These are phyloP conservation scores for Meteorus sp. DNA, from an alignment of 1,140 invertebrate species.

Conservation along the genomic window DNA sequence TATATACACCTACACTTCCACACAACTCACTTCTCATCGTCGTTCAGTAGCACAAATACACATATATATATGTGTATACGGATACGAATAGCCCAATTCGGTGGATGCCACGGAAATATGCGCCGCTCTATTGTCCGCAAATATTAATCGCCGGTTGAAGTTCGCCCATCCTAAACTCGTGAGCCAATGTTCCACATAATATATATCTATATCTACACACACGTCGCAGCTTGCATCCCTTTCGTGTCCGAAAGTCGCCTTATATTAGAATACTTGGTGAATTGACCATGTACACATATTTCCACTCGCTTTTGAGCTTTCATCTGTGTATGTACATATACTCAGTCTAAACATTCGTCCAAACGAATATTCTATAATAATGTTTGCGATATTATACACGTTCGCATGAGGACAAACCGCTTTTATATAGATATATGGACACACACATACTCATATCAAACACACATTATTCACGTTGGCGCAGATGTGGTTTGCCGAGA, in stretches of 20 bases:
- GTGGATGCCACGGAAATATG: slow-evolving; percentile 37
- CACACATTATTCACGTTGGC: too few species aligned
- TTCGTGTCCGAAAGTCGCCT: slow-evolving; percentile 13
- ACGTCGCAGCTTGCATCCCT: not conserved
- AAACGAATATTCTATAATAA: slow-evolving; percentile 22
- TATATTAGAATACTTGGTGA: slow-evolving; percentile 31
- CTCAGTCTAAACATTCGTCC: too few species aligned
- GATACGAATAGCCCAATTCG: slow-evolving; percentile 13
- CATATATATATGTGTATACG: not conserved
- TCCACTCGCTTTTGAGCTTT: too few species aligned
- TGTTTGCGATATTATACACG: slow-evolving; percentile 5
- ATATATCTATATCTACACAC: slow-evolving; percentile 15
- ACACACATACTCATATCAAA: too few species aligned
- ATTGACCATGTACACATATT: too few species aligned
- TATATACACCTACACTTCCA: too few species aligned
- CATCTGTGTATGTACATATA: too few species aligned
- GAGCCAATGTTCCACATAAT: not conserved
- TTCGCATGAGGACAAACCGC: too few species aligned
- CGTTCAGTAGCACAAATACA: slow-evolving; percentile 1
- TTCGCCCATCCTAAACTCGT: slow-evolving; percentile 22
- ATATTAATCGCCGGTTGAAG: slow-evolving; percentile 43
- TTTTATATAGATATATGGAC: too few species aligned
- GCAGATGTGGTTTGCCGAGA: too few species aligned
- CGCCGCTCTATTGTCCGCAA: slow-evolving; percentile 41
- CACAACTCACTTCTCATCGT: not conserved